Evolutionary conservation across 2,113 vertebrate species (phyloP).

Genomic region (Gulo gulo): DNA sequence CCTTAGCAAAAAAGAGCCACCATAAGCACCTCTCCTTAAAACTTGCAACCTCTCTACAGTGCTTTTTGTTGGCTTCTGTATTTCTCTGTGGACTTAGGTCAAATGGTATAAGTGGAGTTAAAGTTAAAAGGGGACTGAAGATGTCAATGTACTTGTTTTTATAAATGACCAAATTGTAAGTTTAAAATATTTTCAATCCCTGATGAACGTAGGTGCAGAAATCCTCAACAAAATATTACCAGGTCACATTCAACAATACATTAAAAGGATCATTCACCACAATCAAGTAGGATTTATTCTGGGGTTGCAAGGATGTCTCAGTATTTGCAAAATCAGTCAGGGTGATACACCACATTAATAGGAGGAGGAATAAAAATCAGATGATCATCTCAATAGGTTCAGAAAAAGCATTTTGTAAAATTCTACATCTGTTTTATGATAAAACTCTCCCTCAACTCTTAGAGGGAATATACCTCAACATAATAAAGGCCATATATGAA

Average conservation of each 20-base stretch:
- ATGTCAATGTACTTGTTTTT: neutral
- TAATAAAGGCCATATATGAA: neutral
- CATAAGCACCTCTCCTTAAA: neutral
- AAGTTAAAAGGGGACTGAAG: constrained; percentile 5
- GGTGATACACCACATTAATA: neutral
- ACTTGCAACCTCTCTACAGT: neutral
- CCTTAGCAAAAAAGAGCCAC: neutral
- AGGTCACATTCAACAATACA: neutral
- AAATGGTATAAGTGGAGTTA: neutral
- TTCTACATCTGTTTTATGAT: neutral
- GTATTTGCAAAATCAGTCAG: neutral
- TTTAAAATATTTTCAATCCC: constrained; percentile 24
- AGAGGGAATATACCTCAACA: neutral
- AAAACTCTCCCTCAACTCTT: neutral
- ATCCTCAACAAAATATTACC: neutral
- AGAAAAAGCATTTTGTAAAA: neutral
- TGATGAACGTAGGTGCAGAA: neutral
- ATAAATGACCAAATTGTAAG: neutral
- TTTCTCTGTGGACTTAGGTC: neutral
- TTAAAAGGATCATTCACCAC: neutral
- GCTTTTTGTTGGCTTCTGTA: neutral
- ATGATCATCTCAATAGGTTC: neutral
- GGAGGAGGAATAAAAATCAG: neutral
- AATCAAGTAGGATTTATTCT: neutral
- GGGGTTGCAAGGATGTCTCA: neutral